Base-by-base conservation (phyloP, 2,888 invertebrate species). In the Trachelus stipa region DNA sequence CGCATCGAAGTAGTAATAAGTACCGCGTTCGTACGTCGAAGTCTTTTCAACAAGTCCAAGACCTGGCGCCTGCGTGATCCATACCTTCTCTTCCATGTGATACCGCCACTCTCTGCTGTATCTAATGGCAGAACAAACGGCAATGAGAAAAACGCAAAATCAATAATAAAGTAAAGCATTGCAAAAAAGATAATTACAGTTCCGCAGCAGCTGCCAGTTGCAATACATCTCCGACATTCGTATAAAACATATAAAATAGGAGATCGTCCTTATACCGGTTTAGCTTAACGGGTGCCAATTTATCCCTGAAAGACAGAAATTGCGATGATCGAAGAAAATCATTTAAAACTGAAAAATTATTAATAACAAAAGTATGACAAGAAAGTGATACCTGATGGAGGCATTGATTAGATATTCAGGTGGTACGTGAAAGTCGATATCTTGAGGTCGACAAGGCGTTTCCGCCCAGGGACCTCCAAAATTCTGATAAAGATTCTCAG, bases 381-480 rank as follows among this genome's bases (percentile, higher is more conserved):
- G 1, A 31, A 31, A 31, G 69, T 81, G 79, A 84, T 90, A 94
- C 94, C 96, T 93, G 93, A 99, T 99, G 90, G 97, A 95, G 87
- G 97, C 96, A 92, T 99, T 99, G 91, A 99, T 98, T 92, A 99
- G 95, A 94, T 99, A 99, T 93, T 99, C 99, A 83, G 97, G 97
- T 91, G 99, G 99, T 92, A 99, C 98, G 92, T 98, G 97, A 93
- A 96, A 99, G 93, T 99, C 98, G 92, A 99, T 97, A 92, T 99
- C 99, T 93, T 99, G 99, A 88, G 99, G 98, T 93, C 99, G 95
- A 94, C 98, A 98, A 77, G 99, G 98, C 91, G 96, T 96, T 92
- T 99, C 99, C 90, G 98, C 97, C 98, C 99, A 99, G 30, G 99
- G 99, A 82, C 99, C 99, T 89, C 98, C 98, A 93, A 99, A 99